Evolutionary conservation across 2,113 vertebrate species (phyloP).

Genomic region (Eretmochelys imbricata): DNA sequence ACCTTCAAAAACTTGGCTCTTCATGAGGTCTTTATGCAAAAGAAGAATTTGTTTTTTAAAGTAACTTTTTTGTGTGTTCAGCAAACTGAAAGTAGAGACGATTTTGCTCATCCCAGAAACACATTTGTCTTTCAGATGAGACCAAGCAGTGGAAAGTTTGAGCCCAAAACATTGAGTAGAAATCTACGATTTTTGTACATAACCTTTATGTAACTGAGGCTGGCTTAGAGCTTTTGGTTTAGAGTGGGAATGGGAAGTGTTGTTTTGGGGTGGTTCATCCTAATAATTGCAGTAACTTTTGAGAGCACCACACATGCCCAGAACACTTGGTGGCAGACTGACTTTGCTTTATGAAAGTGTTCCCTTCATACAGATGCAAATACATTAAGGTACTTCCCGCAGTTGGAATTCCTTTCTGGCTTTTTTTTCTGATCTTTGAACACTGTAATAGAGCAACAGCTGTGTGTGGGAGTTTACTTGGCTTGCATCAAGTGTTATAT

Average conservation of each 20-base stretch:
- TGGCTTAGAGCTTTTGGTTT: not conserved
- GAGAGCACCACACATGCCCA: not conserved
- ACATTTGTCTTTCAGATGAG: not conserved
- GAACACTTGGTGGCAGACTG: rapidly evolving
- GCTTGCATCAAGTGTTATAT: not conserved
- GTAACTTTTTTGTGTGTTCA: not conserved
- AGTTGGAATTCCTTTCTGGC: not conserved
- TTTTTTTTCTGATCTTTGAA: not conserved
- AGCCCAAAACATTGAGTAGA: not conserved
- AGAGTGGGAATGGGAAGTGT: not conserved
- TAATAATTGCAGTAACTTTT: not conserved
- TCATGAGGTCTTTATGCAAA: not conserved
- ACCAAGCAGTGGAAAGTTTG: not conserved
- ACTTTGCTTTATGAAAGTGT: not conserved
- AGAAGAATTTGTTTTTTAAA: not conserved
- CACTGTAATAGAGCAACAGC: not conserved
- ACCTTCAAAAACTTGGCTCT: not conserved
- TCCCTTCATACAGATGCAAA: not conserved
- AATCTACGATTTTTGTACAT: not conserved
- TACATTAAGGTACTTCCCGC: not conserved
- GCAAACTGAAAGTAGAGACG: not conserved
- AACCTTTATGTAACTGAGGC: not conserved
- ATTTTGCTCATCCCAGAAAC: not conserved
- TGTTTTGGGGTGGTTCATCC: not conserved
- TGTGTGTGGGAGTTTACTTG: not conserved